Percentiles rank a stretch among this genome's conserved stretches.
Conservation (phyloP, 2,888 invertebrate species). For the Caenorhabditis wallacei region DNA sequence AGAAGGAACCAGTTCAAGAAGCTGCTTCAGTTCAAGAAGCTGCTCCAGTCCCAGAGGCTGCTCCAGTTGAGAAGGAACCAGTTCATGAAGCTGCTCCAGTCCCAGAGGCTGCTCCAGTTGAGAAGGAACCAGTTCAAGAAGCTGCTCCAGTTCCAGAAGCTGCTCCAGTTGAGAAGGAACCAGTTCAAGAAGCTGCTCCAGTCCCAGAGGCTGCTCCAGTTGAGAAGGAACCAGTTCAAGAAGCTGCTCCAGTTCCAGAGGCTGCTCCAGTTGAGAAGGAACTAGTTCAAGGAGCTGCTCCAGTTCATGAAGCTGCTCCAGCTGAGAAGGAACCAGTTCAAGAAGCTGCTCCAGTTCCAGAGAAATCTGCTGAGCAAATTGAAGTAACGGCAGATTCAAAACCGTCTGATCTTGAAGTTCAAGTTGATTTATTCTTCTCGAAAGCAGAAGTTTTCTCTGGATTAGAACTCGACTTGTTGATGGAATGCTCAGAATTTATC, state of each 20-base stretch:
- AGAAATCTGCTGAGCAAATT: not conserved
- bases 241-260: conserved; percentile 2
- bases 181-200: not conserved
- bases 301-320: conserved; percentile 3
- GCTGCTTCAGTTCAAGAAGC: no score
- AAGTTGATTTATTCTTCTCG: conserved; percentile 19
- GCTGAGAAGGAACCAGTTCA: not conserved
- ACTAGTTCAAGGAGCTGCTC: not conserved
- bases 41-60: conserved; percentile 1
- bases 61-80: conserved; percentile 21
- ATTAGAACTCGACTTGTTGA: not conserved
- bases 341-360: conserved; percentile 5
- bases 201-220: not conserved
- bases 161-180: conserved; percentile 4
- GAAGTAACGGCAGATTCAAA: not conserved
- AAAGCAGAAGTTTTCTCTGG: not conserved
- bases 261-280: not conserved
- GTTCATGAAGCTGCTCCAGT: not conserved
- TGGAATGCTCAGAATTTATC: conserved; percentile 13
- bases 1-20: no score
- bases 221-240: not conserved
- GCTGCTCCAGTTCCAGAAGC: conserved; percentile 11
- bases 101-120: conserved; percentile 3
- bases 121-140: conserved; percentile 5
- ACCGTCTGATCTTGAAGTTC: conserved; percentile 7